phyloP scores from a whole-genome alignment of 2,888 invertebrate species.

The Glaucopsyche alexis region DNA sequence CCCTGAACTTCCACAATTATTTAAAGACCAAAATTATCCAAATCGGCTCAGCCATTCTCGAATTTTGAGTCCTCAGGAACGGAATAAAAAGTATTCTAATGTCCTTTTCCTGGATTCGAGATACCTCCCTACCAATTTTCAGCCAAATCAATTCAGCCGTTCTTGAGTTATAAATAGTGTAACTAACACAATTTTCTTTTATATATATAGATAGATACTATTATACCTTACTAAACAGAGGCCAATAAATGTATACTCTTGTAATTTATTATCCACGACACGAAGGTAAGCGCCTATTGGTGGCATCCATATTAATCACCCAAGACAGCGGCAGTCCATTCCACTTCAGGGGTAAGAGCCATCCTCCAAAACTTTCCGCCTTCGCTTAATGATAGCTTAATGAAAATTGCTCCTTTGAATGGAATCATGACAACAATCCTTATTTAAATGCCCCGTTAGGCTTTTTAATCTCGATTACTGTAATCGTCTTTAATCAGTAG shows the following conservation, averaged over 20 bases:
- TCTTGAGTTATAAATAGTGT: too few species aligned
- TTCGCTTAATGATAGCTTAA: slow-evolving; percentile 61
- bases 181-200: too few species aligned
- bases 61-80: too few species aligned
- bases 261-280: slow-evolving; percentile 33
- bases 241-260: slow-evolving; percentile 27
- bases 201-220: too few species aligned
- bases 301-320: slow-evolving; percentile 56
- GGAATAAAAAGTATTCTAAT: too few species aligned
- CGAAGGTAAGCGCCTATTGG: slow-evolving; percentile 36
- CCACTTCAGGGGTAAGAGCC: slow-evolving; percentile 50
- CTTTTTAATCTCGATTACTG: slow-evolving; percentile 20
- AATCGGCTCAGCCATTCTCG: too few species aligned
- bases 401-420: slow-evolving; percentile 55
- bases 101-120: too few species aligned
- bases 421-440: slow-evolving; percentile 48
- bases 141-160: too few species aligned
- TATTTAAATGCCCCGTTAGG: slow-evolving; percentile 1
- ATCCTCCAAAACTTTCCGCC: slow-evolving; percentile 56
- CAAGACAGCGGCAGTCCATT: slow-evolving; percentile 52
- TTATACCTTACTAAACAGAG: background rate
- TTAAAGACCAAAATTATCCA: too few species aligned
- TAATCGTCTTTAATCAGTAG: slow-evolving; percentile 4
- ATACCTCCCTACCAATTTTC: too few species aligned
- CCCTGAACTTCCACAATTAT: too few species aligned